phyloP scores from a whole-genome alignment of 2,797 vertebrate species.

The Dermochelys coriacea region DNA sequence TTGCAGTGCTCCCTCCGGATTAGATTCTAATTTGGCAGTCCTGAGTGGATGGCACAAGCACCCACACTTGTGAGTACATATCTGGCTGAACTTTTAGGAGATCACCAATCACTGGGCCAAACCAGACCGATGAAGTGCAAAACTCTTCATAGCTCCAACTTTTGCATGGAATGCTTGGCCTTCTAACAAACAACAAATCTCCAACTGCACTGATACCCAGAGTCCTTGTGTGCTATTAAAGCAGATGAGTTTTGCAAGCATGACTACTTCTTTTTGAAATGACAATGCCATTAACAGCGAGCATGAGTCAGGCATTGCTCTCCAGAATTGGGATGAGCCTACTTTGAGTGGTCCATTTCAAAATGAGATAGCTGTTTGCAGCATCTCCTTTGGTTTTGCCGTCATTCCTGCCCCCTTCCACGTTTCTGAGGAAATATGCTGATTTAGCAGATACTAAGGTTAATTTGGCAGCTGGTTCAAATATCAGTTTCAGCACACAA shows the following conservation, averaged over 20 bases:
- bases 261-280: conserved; percentile 47
- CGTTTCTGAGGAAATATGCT: conserved; percentile 28
- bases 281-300: conserved; percentile 1
- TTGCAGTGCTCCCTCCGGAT: neutral
- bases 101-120: neutral
- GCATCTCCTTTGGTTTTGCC: neutral
- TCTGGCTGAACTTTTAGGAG: neutral
- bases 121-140: neutral
- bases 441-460: conserved; percentile 6
- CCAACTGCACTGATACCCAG: neutral
- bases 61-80: neutral
- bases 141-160: neutral
- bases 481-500: conserved; percentile 41
- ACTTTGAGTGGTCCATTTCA: neutral
- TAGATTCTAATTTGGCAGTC: neutral
- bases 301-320: neutral
- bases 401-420: neutral
- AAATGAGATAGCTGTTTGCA: neutral
- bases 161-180: neutral
- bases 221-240: neutral
- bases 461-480: conserved; percentile 31
- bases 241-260: conserved; percentile 59
- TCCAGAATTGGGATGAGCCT: neutral
- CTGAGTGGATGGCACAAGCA: neutral
- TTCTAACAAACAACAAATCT: neutral